Evolutionary conservation across 2,797 vertebrate genomes (phyloP).

Genomic region (Kryptolebias ocellatus): DNA sequence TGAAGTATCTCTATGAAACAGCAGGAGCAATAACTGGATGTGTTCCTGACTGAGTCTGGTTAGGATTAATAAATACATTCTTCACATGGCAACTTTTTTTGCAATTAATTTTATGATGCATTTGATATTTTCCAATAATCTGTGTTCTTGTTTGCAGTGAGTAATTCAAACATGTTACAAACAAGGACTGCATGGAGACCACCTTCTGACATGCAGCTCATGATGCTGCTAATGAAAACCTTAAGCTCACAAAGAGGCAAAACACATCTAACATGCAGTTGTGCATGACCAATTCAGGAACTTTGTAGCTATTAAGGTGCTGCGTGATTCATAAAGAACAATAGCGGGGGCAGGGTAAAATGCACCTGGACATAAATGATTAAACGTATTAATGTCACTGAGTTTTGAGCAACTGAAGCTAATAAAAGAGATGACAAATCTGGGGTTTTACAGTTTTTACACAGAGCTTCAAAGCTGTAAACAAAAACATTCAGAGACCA

Average conservation of each 20-base stretch:
- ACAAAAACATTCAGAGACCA: constrained; percentile 57
- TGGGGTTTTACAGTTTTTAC: constrained; percentile 46
- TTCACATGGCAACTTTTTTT: too few relatives aligned
- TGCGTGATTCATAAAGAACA: constrained; percentile 60
- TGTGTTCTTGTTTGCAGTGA: constrained; percentile 23
- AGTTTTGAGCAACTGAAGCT: constrained; percentile 44
- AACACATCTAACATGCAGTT: constrained; percentile 65
- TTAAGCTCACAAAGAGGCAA: constrained; percentile 54
- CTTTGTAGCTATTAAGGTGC: constrained; percentile 56
- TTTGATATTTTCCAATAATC: constrained; percentile 13
- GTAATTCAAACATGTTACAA: constrained; percentile 56
- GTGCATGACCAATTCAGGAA: constrained; percentile 63
- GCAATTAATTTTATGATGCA: neutral
- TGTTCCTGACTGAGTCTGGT: too few relatives aligned
- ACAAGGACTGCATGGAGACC: constrained; percentile 56
- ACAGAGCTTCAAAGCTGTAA: constrained; percentile 67
- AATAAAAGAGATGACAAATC: constrained; percentile 58
- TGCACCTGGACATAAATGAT: constrained; percentile 68
- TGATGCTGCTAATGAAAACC: constrained; percentile 72
- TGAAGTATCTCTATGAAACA: too few relatives aligned
- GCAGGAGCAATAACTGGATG: too few relatives aligned
- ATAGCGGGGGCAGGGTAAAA: constrained; percentile 49
- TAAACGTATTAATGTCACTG: constrained; percentile 56
- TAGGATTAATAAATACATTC: too few relatives aligned
- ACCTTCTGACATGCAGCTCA: constrained; percentile 65